Evolutionary conservation across 2,113 vertebrate genomes (phyloP), one percentile per base, ranked within the genome.

Genomic region (Rhegmatorhina hoffmannsi): DNA sequence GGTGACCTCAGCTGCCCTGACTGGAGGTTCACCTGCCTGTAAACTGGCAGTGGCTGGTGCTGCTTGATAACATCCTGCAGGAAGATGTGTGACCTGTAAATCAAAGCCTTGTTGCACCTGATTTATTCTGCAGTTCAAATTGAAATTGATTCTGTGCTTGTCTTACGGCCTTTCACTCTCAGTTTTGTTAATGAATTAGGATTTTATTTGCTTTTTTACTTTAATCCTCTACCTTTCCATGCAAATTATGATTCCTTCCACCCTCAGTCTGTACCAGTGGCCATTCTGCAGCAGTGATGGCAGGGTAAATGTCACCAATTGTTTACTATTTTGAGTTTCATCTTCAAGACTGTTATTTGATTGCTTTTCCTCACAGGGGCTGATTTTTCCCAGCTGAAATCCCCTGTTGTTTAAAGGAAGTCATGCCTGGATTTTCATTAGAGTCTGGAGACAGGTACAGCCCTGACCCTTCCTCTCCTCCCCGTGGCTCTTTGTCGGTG

Each of bases 111-210:
- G 46, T 33, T 91, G 84, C 33, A 15, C 44, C 56, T 82, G 69
- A 85, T 95, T 91, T 82, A 77, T 84, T 83, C 70, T 70, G 38
- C 13, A 38, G 26, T 74, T 91, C 95, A 95, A 85, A 86, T 36
- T 94, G 79, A 70, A 95, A 93, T 88, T 56, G 67, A 94, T 88
- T 78, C 75, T 46, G 16, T 59, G 79, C 59, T 84, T 86, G 55
- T 95, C 87, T 93, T 76, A 47, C 82, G 80, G 56, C 68, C 67
- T 80, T 75, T 88, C 72, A 63, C 43, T 80, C 59, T 63, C 38
- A 3, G 38, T 85, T 78, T 87, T 78, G 36, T 70, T 83, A 94
- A 83, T n/a, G 17, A 93, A 94, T 92, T 63, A 33, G 46, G 68
- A 53, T 68, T 88, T 83, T 69, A 38, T 68, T 87, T 74, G 52